A percentile compares a stretch with the other conserved stretches of the same genome.
Evolutionary conservation across 2,797 vertebrate species (phyloP).

Genomic region (Gallirallus australis): DNA sequence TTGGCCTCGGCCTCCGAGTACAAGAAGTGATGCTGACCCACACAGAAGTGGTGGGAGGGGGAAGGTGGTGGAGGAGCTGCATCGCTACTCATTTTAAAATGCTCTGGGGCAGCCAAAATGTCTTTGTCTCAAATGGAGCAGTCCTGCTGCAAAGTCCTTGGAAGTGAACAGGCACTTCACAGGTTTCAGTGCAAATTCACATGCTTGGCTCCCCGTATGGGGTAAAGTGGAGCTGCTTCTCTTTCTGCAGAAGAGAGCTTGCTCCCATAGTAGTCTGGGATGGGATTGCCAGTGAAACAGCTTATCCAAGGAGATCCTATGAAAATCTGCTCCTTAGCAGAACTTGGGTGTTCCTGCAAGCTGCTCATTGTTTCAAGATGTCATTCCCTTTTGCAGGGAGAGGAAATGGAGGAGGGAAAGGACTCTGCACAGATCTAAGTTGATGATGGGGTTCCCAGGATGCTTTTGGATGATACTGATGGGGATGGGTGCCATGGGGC

Average conservation of each 20-base stretch:
- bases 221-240: background rate
- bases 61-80: background rate
- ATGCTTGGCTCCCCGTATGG: background rate
- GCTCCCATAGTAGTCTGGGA: background rate
- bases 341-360: slow-evolving; percentile 12
- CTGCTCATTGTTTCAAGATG: slow-evolving; percentile 30
- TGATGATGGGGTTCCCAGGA: background rate
- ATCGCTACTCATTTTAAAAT: background rate
- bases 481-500: background rate
- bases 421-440: background rate
- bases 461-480: accelerated
- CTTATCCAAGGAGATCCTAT: background rate
- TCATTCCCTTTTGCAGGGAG: background rate
- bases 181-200: background rate
- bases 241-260: background rate
- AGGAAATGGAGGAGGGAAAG: slow-evolving; percentile 18
- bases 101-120: background rate
- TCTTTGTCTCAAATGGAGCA: background rate
- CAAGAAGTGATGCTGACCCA: background rate
- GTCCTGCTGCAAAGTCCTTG: background rate
- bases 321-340: background rate
- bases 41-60: background rate
- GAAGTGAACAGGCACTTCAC: background rate
- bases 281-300: background rate
- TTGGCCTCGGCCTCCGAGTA: background rate